phyloP scores from a whole-genome alignment of 2,797 vertebrate genomes.

The Trachops cirrhosus region DNA sequence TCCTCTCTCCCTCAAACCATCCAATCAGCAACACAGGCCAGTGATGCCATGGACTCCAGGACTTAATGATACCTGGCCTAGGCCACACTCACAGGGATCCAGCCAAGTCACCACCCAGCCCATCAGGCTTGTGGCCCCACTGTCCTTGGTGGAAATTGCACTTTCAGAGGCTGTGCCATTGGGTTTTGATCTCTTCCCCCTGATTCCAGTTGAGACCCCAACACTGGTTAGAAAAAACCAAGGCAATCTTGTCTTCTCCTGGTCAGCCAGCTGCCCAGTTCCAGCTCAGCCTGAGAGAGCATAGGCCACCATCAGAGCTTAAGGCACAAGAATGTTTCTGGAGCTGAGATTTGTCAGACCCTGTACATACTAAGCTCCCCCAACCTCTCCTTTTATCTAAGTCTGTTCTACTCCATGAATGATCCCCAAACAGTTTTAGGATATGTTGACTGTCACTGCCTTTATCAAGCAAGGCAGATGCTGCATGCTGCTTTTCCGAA shows the following conservation, averaged over 20 bases:
- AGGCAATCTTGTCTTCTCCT: background rate
- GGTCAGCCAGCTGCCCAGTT: background rate
- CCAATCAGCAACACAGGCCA: background rate
- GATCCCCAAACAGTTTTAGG: background rate
- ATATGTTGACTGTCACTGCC: too few relatives aligned
- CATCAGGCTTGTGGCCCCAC: background rate
- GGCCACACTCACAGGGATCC: background rate
- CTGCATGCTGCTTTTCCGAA: background rate
- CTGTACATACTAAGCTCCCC: background rate
- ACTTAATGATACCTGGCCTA: background rate
- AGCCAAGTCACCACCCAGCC: background rate
- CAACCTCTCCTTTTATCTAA: too few relatives aligned
- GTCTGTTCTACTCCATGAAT: too few relatives aligned
- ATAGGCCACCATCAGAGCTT: too few relatives aligned
- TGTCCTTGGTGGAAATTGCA: background rate
- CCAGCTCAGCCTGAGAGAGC: background rate
- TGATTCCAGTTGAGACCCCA: background rate
- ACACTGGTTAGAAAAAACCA: background rate
- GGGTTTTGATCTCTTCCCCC: background rate
- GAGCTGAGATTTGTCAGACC: background rate
- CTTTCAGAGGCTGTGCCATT: background rate
- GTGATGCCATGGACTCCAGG: fast-evolving
- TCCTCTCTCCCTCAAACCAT: background rate
- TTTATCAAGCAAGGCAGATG: background rate
- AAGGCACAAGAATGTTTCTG: background rate